A percentile compares a stretch with the other conserved stretches of the same genome.
phyloP scores from a whole-genome alignment of 2,113 vertebrate species.

The Andinoacara biseriatus region DNA sequence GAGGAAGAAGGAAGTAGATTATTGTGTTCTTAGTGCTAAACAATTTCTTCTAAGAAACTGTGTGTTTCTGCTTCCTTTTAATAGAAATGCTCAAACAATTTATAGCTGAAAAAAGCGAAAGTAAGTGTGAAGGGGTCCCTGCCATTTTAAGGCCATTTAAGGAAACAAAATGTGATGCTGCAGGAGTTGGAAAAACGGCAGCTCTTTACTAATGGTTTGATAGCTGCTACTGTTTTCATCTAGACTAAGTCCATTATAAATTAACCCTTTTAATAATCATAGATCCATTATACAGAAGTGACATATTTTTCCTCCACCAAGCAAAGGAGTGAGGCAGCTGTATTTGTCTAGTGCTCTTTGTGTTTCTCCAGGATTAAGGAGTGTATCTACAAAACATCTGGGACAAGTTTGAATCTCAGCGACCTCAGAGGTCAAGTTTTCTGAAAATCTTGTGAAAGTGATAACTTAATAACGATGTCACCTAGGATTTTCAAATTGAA shows the following conservation, averaged over 20 bases:
- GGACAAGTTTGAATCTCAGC: no score
- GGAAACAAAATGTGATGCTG: background rate
- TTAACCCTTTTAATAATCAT: background rate
- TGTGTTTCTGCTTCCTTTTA: background rate
- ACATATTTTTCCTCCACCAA: background rate
- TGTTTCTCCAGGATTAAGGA: background rate
- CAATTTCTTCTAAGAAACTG: background rate
- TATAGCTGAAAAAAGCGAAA: background rate
- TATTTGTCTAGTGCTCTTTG: background rate
- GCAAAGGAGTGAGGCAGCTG: background rate
- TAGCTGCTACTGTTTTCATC: background rate
- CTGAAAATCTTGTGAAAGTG: background rate
- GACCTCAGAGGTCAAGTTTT: no score
- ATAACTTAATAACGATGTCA: no score
- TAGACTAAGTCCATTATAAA: background rate
- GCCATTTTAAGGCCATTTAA: conserved; percentile 2
- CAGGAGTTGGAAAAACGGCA: background rate
- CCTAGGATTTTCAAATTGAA: no score
- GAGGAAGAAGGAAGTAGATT: conserved; percentile 18
- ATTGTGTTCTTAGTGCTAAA: background rate
- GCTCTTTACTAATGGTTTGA: conserved; percentile 6
- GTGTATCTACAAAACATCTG: no score
- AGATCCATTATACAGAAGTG: background rate
- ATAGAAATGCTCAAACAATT: background rate
- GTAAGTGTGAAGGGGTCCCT: background rate